Percentiles rank a stretch among this genome's conserved stretches.
phyloP scores from a whole-genome alignment of 2,797 vertebrate species.

The Hylomyscus alleni region DNA sequence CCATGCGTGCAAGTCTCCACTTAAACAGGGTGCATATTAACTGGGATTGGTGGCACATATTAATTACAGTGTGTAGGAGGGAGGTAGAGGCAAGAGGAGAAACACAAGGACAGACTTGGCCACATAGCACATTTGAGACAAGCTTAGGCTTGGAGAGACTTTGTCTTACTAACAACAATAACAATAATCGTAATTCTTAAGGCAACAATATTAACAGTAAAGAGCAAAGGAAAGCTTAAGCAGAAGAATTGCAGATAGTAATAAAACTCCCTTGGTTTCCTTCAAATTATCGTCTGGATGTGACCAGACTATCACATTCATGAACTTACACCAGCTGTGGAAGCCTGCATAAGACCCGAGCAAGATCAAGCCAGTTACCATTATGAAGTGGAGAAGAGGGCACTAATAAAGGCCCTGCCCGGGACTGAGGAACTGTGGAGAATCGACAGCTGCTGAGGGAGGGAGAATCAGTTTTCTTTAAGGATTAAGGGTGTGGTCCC shows the following conservation, averaged over 20 bases:
- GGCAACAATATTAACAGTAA: background rate
- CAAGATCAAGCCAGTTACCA: background rate
- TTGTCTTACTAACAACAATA: background rate
- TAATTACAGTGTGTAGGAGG: background rate
- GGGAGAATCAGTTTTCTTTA: background rate
- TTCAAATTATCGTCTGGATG: background rate
- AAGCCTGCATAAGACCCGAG: background rate
- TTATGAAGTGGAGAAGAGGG: background rate
- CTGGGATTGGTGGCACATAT: background rate
- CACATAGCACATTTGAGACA: background rate
- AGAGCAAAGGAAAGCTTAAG: background rate
- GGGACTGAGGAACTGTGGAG: background rate
- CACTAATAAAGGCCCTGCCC: background rate
- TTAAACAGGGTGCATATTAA: background rate
- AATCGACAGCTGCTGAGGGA: background rate
- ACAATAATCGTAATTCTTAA: background rate
- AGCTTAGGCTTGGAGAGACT: background rate
- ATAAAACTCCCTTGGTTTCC: background rate
- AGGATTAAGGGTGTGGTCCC: background rate
- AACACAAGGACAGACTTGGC: background rate
- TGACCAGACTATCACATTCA: background rate
- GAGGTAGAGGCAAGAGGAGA: background rate
- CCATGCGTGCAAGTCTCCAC: no score
- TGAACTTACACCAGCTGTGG: background rate
- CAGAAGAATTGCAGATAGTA: background rate